Conservation (phyloP, 2,797 vertebrate genomes). For the Columba guinea region DNA sequence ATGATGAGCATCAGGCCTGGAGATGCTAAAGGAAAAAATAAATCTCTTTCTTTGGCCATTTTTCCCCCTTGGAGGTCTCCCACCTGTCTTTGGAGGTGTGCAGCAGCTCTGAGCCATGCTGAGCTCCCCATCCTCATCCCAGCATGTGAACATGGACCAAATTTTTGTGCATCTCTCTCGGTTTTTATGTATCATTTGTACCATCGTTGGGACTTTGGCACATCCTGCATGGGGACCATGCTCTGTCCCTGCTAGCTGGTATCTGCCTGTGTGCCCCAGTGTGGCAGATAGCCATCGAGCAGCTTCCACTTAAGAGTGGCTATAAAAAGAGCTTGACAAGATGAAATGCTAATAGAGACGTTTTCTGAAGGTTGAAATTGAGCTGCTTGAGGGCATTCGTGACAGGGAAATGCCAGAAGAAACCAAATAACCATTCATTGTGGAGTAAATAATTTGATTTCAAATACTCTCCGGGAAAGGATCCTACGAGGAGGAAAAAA, state of each 20-base stretch:
- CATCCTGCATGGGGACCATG: background rate
- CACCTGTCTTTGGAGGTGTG: background rate
- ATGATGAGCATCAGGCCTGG: background rate
- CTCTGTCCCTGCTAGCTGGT: background rate
- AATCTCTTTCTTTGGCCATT: background rate
- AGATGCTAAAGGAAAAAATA: background rate
- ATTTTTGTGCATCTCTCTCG: background rate
- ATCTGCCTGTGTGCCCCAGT: background rate
- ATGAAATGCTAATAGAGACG: slow-evolving; percentile 47
- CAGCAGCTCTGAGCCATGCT: background rate
- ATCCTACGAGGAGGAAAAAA: background rate
- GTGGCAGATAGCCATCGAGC: background rate
- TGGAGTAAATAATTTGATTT: slow-evolving; percentile 46
- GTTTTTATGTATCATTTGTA: background rate
- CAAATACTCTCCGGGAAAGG: background rate
- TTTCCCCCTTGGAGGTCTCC: background rate
- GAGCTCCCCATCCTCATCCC: background rate
- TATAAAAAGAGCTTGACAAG: slow-evolving; percentile 31
- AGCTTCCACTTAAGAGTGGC: background rate
- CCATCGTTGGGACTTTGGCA: background rate
- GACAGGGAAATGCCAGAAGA: slow-evolving; percentile 25
- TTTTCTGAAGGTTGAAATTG: slow-evolving; percentile 49
- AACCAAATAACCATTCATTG: slow-evolving; percentile 33
- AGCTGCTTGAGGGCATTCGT: background rate
- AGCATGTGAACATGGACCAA: background rate